Evolutionary conservation across 64 coral and sea anemone genomes (phyloP).

Genomic region (Acropora tenuis): DNA sequence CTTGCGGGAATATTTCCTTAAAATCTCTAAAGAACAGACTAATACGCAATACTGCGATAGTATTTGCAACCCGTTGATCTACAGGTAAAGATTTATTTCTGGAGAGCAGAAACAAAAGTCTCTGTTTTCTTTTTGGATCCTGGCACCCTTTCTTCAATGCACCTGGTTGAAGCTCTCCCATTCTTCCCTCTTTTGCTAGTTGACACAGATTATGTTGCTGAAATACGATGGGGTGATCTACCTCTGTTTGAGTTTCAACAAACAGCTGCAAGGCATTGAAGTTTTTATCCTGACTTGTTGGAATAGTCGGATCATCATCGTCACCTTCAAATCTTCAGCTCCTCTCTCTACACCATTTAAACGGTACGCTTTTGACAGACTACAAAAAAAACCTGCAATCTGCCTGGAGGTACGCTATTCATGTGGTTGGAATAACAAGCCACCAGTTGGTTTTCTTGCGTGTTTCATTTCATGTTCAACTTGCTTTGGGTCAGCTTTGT

Average conservation of each 20-base stretch:
- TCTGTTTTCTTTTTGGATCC: not conserved
- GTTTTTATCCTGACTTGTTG: not conserved
- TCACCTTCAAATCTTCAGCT: not conserved
- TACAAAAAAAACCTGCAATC: not conserved
- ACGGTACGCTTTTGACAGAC: not conserved
- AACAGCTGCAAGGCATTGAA: not conserved
- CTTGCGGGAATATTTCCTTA: no score
- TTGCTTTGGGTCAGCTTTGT: not conserved
- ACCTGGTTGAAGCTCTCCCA: not conserved
- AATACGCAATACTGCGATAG: no score
- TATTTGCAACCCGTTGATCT: not conserved
- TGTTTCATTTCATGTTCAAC: not conserved
- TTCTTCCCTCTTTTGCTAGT: not conserved
- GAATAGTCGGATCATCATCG: not conserved
- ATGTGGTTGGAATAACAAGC: not conserved
- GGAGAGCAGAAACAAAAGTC: no score
- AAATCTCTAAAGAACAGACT: no score
- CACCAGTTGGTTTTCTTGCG: not conserved
- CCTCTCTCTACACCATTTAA: not conserved
- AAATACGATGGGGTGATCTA: slow-evolving; percentile 3
- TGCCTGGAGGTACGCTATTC: not conserved
- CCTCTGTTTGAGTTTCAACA: not conserved
- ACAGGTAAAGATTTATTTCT: not conserved
- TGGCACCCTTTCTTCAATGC: not conserved
- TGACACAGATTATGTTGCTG: not conserved